Evolutionary conservation across 2,797 vertebrate genomes (phyloP), one percentile per base, ranked within the genome.

Genomic region (Muscicapa striata): DNA sequence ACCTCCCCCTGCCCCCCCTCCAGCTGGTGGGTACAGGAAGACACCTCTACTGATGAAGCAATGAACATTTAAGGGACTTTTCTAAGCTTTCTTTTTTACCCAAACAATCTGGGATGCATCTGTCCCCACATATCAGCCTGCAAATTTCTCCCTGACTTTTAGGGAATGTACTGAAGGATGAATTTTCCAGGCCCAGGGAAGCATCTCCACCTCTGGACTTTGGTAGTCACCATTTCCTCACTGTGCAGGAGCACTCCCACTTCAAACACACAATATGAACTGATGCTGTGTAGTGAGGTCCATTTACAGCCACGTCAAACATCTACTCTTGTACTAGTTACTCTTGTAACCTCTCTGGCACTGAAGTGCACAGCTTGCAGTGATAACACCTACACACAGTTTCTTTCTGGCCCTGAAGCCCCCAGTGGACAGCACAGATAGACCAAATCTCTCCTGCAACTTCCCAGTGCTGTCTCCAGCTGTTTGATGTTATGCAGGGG

Each of bases 271-370:
- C 0, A 0, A 9, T 3, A 48, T 15, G 14, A 83, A 62, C 36
- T 13, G 48, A n/a, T 15, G 38, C 19, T 51, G 29, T 0, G 0
- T 1, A 61, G 34, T 3, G 1, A 75, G 34, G 55, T n/a, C 22
- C 24, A 51, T 52, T 79, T 16, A 24, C 52, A 57, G 46, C 34
- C 11, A 23, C 36, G 14, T 24, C 49, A 59, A 61, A n/a, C 49
- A 62, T 4, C 51, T 62, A 3, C 21, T 49, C 34, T 29, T 15
- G 5, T 17, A 52, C 34, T 34, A 34, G 34, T 34, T 34, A 34
- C 34, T 34, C 34, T 34, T 34, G 34, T 34, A 27, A 34, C 32
- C 58, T 6, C 19, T 40, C 55, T 10, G 43, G 23, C 27, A 9
- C 20, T 19, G 6, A 62, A 20, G 40, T 12, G 17, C 27, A 51